phyloP scores from a whole-genome alignment of 2,113 vertebrate genomes.

The Pterocles burchelli region DNA sequence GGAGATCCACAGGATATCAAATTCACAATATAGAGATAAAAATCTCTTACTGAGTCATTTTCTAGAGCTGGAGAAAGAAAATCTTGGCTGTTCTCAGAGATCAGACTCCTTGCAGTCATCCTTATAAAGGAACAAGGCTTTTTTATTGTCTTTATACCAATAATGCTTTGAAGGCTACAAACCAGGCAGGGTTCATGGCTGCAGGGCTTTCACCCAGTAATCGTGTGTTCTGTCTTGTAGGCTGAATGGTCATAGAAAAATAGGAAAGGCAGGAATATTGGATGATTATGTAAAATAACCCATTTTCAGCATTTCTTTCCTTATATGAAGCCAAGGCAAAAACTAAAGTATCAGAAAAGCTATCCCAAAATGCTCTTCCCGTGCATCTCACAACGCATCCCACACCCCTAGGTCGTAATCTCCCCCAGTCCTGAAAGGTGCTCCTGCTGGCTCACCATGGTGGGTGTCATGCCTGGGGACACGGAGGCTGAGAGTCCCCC shows the following conservation, averaged over 20 bases:
- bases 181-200: not conserved
- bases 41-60: constrained; percentile 61
- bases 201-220: not conserved
- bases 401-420: not conserved
- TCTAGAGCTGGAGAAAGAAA: constrained; percentile 4
- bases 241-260: not conserved
- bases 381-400: not conserved
- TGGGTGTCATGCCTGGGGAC: not conserved
- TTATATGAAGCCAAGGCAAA: not conserved
- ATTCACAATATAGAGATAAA: constrained; percentile 51
- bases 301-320: not conserved
- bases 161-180: constrained; percentile 18
- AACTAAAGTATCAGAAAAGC: not conserved
- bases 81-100: constrained; percentile 6
- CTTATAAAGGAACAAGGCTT: not conserved
- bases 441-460: not conserved
- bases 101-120: constrained; percentile 25
- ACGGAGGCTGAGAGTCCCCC: not conserved
- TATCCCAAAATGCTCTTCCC: not conserved
- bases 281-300: constrained; percentile 24
- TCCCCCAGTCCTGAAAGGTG: rapidly evolving
- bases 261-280: not conserved
- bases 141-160: constrained; percentile 45
- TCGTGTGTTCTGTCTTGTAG: not conserved
- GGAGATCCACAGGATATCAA: constrained; percentile 49